A percentile compares a stretch with the other conserved stretches of the same genome.
Evolutionary conservation across 2,888 invertebrate species (phyloP).

Genomic region (Drosophila cognata): DNA sequence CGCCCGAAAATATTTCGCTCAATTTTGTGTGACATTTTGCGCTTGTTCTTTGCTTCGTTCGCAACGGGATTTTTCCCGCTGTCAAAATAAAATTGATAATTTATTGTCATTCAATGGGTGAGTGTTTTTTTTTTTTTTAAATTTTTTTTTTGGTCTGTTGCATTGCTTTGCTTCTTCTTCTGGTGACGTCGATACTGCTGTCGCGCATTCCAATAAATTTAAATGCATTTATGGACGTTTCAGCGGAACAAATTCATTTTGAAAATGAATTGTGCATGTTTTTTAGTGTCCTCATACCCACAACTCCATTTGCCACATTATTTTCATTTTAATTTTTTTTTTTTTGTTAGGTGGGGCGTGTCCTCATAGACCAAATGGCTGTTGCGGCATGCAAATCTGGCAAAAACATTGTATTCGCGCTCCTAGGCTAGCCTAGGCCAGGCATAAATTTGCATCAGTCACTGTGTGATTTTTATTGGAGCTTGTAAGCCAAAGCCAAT

Average conservation of each 20-base stretch:
- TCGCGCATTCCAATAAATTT: constrained; percentile 76
- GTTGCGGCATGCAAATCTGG: constrained; percentile 65
- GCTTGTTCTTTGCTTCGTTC: constrained; percentile 46
- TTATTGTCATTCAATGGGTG: constrained; percentile 82
- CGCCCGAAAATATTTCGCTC: constrained; percentile 71
- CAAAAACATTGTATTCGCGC: constrained; percentile 74
- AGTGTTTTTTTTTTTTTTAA: constrained; percentile 42
- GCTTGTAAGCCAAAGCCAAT: constrained; percentile 54
- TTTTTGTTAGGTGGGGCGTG: constrained; percentile 38
- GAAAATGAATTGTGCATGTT: constrained; percentile 77
- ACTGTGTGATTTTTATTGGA: constrained; percentile 64
- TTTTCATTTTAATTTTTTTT: constrained; percentile 15
- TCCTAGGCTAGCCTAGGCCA: constrained; percentile 39
- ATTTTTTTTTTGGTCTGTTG: constrained; percentile 24
- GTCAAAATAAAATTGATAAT: constrained; percentile 82
- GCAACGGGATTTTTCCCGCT: constrained; percentile 70
- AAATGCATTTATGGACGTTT: constrained; percentile 81
- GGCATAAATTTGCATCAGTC: constrained; percentile 79
- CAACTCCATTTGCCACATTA: constrained; percentile 42
- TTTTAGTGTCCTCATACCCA: constrained; percentile 24
- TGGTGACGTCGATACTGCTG: constrained; percentile 37
- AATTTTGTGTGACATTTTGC: constrained; percentile 73
- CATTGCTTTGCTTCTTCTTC: constrained; percentile 33
- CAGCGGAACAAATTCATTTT: constrained; percentile 82
- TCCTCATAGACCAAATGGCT: constrained; percentile 47